phyloP scores from a whole-genome alignment of 2,888 invertebrate species.

The Pogonocherus hispidulus region DNA sequence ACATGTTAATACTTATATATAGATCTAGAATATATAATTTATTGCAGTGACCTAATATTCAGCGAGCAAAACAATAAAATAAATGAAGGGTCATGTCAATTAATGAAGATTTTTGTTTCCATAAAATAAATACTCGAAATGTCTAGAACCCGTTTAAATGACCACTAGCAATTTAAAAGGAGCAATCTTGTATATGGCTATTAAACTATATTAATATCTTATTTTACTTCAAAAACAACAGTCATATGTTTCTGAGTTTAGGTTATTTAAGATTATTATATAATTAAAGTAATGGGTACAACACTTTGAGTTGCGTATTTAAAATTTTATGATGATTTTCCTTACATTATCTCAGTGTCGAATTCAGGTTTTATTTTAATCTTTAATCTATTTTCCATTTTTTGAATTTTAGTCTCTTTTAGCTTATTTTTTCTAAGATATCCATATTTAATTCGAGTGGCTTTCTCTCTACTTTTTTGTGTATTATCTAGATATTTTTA shows the following conservation, averaged over 20 bases:
- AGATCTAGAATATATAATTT: slow-evolving; percentile 8
- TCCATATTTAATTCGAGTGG: no score
- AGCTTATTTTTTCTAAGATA: no score
- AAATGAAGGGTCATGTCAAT: slow-evolving; percentile 12
- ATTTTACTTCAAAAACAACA: no score
- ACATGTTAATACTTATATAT: slow-evolving; percentile 10
- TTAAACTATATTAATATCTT: no score
- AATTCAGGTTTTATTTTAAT: no score
- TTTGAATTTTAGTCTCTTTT: no score
- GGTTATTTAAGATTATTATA: background rate
- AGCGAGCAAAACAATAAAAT: slow-evolving; percentile 17
- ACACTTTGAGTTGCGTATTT: background rate
- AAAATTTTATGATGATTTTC: no score
- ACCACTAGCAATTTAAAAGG: background rate
- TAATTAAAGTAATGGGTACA: background rate
- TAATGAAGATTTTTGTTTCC: slow-evolving; percentile 19
- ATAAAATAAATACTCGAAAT: slow-evolving; percentile 1
- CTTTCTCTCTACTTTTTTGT: no score
- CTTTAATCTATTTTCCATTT: no score
- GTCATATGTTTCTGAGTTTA: no score
- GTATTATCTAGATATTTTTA: no score
- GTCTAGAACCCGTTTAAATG: background rate
- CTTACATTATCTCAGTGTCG: no score
- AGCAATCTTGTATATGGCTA: background rate
- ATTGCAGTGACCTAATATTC: slow-evolving; percentile 25